Conservation (phyloP, 2,113 vertebrate species). For the Cryptotis parvus region DNA sequence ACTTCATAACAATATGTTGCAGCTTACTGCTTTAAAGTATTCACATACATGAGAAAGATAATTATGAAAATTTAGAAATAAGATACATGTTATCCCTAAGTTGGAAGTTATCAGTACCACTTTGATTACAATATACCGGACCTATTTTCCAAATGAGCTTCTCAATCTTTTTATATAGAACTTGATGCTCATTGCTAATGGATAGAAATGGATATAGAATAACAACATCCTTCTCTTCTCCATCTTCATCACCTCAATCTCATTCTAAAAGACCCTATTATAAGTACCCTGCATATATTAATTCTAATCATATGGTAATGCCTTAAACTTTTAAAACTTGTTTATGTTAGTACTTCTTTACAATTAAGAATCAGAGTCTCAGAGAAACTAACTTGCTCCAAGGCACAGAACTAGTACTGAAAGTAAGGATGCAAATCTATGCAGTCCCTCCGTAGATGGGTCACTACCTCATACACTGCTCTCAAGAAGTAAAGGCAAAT, state of each 20-base stretch:
- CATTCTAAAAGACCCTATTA: background rate
- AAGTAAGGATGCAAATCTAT: background rate
- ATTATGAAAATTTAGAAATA: background rate
- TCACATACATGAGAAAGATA: background rate
- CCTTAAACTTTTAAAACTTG: background rate
- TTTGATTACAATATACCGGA: background rate
- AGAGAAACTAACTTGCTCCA: background rate
- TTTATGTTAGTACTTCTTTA: background rate
- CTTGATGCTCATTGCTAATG: background rate
- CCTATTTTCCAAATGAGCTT: background rate
- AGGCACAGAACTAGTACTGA: background rate
- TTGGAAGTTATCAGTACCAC: background rate
- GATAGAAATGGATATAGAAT: background rate
- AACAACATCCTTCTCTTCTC: too few species aligned
- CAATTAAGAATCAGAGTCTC: background rate
- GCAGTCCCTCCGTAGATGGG: background rate
- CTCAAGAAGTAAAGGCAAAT: background rate
- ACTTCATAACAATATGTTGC: background rate
- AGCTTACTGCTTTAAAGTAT: background rate
- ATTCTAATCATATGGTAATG: background rate
- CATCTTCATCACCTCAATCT: background rate
- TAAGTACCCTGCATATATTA: background rate
- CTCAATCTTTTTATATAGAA: background rate
- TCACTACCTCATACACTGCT: background rate
- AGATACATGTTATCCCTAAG: background rate